Evolutionary conservation across 2,888 invertebrate genomes (phyloP), one percentile per base, ranked within the genome.

Genomic region (Sinotaia quadrata): DNA sequence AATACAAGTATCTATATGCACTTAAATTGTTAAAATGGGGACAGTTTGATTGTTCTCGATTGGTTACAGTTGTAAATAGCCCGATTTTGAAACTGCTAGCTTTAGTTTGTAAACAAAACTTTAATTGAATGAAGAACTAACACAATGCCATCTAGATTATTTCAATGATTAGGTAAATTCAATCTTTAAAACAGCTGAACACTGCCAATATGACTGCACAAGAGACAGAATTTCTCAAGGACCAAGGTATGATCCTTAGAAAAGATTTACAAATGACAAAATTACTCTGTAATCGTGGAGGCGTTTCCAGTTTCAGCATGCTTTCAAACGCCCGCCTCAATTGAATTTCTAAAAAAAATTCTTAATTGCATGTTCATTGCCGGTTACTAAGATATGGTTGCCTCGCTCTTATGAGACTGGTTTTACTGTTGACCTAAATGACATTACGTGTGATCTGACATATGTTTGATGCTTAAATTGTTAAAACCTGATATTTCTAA

Each of bases 201-300:
- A 44, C 54, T 57, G 29, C 37, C 29, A 67, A 29, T 29, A 71
- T 71, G 71, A n/a, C 67, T 34, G 34, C 62, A 34, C 44, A 44
- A 4, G 71, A 71, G 62, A 34, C 41, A 24, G 71, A 71, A 21
- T 71, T 71, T 67, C 58, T 71, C 41, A 62, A 41, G 51, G 71
- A 71, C 34, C 71, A 71, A 57, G 71, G 71, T 71, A 54, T 56
- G 67, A 33, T 1, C 18, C n/a, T 36, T 1, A 3, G 5, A 27
- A 15, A 4, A 8, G 18, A 10, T 27, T 24, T 8, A 33, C 37
- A 41, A 41, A 12, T 41, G 34, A 41, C 44, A 5, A 21, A 31
- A 2, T 27, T 44, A 29, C n/a, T 41, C 58, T 18, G 41, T 31
- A 10, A 44, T 41, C n/a, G 7, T 2, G 8, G n/a, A 15, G 49